Evolutionary conservation across 2,888 invertebrate species (phyloP), one percentile per base, ranked within the genome.

Genomic region (Drosophila subquinaria): DNA sequence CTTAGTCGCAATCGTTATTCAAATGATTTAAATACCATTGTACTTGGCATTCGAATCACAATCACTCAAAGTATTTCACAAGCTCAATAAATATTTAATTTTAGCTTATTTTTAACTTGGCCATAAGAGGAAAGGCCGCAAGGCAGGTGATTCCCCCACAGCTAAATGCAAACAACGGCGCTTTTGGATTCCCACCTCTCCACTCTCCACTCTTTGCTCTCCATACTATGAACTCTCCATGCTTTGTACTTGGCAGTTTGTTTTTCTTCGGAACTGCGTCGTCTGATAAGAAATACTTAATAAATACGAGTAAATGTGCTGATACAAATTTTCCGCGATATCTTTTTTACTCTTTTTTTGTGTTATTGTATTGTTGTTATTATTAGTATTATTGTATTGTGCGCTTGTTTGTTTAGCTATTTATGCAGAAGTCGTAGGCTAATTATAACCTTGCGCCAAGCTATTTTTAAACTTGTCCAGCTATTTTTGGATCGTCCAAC

Each of bases 191-290:
- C 6, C 13, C 36, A 3, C 8, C 38, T 38, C 10, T 47, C 48
- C 61, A 3, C 40, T 20, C 33, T 15, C 15, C 15, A 27, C 59
- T 40, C 23, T 23, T 2, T 8, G 35, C 23, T 69, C 10, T 20
- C 47, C 59, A 4, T 13, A 15, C 15, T 42, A 10, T 42, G 1
- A 10, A 10, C 38, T 20, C 48, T 33, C 4, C 40, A 23, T 3
- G 8, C 45, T 45, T 5, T 38, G 67, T 56, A 64, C 47, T 74
- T 69, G 45, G 62, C 11, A 60, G 55, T 57, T 69, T 73, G 69
- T 81, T 86, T 81, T 83, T 88, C 83, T 68, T 60, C 27, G 73
- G 79, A 84, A 83, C 67, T 76, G 76, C 67, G 72, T 56, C 62
- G 55, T 43, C 75, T 73, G 83, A 83, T 88, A 83, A 82, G 65